A percentile compares a stretch with the other conserved stretches of the same genome.
These are phyloP conservation scores for Chelmon rostratus DNA, from an alignment of 2,797 vertebrate species.

Conservation along the genomic window DNA sequence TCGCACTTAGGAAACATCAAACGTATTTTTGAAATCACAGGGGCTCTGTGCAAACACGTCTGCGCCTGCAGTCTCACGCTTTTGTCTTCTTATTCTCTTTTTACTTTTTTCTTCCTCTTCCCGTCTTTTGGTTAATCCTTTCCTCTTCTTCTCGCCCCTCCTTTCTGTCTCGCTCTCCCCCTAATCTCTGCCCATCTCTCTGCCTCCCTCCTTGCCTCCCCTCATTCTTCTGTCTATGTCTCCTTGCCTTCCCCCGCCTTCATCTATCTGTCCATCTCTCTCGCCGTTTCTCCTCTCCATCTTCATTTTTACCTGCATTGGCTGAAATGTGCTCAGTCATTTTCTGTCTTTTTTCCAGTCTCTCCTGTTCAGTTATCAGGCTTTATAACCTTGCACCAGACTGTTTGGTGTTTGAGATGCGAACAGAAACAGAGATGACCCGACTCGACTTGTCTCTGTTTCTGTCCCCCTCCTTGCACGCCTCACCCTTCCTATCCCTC, in stretches of 20 bases:
- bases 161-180: neutral
- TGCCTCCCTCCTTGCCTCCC: constrained; percentile 23
- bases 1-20: constrained; percentile 64
- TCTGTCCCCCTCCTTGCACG: constrained; percentile 13
- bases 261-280: constrained; percentile 44
- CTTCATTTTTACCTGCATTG: constrained; percentile 31
- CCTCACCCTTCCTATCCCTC: constrained; percentile 6
- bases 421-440: constrained; percentile 15
- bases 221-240: constrained; percentile 40
- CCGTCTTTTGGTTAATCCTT: constrained; percentile 14
- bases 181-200: constrained; percentile 46
- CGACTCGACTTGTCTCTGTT: constrained; percentile 13
- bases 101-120: constrained; percentile 15
- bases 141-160: neutral
- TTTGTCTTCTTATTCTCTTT: constrained; percentile 13
- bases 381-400: constrained; percentile 39
- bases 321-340: constrained; percentile 51
- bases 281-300: neutral
- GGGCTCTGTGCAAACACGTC: constrained; percentile 33
- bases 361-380: constrained; percentile 27
- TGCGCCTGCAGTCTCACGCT: constrained; percentile 24
- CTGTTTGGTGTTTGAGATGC: constrained; percentile 4
- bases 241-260: constrained; percentile 32
- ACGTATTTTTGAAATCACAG: constrained; percentile 50
- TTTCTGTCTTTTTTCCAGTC: constrained; percentile 2